Conservation (phyloP, 2,888 invertebrate genomes). For the Trilocha varians region DNA sequence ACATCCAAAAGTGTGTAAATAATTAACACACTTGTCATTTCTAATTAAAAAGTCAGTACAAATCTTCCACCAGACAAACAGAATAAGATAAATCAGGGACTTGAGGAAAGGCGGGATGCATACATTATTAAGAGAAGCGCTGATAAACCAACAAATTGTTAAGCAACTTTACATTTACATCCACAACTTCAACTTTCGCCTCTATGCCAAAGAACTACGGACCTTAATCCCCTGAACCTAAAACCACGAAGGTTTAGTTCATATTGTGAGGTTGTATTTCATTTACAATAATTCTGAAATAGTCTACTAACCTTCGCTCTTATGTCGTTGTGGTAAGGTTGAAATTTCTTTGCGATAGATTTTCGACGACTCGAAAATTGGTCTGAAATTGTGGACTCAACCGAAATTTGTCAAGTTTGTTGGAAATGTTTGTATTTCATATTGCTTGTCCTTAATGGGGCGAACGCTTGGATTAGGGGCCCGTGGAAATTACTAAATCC, state of each 20-base stretch:
- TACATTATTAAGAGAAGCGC: slow-evolving; percentile 42
- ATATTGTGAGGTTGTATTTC: slow-evolving; percentile 13
- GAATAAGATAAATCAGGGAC: slow-evolving; percentile 44
- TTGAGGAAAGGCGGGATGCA: slow-evolving; percentile 41
- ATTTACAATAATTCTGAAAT: slow-evolving; percentile 12
- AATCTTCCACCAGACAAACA: neutral
- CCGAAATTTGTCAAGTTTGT: slow-evolving; percentile 31
- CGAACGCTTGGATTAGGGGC: slow-evolving; percentile 25
- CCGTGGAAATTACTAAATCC: slow-evolving; percentile 12
- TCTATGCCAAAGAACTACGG: slow-evolving; percentile 6
- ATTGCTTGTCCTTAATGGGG: slow-evolving; percentile 32
- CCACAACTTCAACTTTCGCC: slow-evolving; percentile 14
- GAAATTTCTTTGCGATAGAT: slow-evolving; percentile 7
- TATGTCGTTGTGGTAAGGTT: slow-evolving; percentile 12
- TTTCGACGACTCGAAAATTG: neutral
- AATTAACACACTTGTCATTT: no score
- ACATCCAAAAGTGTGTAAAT: no score
- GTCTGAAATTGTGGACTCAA: slow-evolving; percentile 4
- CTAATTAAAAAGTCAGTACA: neutral
- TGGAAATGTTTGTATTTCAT: slow-evolving; percentile 39
- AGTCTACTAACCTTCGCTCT: slow-evolving; percentile 9
- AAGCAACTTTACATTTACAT: slow-evolving; percentile 2
- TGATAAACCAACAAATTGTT: slow-evolving; percentile 35
- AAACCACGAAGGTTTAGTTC: slow-evolving; percentile 2
- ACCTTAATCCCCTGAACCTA: neutral